Base-by-base conservation (phyloP, 2,888 invertebrate species). In the Gibbula magus region DNA sequence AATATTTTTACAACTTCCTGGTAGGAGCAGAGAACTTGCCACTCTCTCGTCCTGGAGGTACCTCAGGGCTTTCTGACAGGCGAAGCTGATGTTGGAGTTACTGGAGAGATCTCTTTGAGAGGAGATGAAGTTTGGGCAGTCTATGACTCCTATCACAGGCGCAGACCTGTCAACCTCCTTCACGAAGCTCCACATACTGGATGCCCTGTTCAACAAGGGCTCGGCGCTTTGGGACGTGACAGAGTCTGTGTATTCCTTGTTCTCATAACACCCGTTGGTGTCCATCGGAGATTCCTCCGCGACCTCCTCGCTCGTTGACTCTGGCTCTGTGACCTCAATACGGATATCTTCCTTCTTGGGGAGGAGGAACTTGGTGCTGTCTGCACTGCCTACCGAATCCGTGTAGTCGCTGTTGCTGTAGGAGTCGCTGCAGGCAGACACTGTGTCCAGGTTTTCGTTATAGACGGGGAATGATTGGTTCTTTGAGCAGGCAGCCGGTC, bases 341-440 rank as follows among this genome's bases (percentile, higher is more conserved):
- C 73, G 56, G 16, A 53, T 16, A 18, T 79, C 7, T 13, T 66
- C 51, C 1, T 39, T 52, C 29, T 67, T 25, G 0, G 76, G 54
- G 8, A 84, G 77, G 0, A 84, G 82, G 53, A 75, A 84, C 16
- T 78, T 73, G 10, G 51, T 18, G 35, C 83, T 84, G 67, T 77
- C 75, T n/a, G 77, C 79, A 45, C 84, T 84, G 35, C 80, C 39
- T 16, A 83, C 75, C 4, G 84, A 80, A 73, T 84, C 83, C 1
- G 83, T 84, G 70, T 84, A 84, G 20, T 78, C 79, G 32, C 75
- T 81, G 75, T 80, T 79, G 39, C 67, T 76, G 77, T 78, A 82
- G n/a, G 74, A n/a, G 51, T 79, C 79, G 32, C 53, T 32, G 35
- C 54, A 53, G 54, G 70, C 20, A 7, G 70, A 70, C 35, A 70